phyloP scores from a whole-genome alignment of 35 echinoderm and acorn worm species.

The Acanthaster planci region DNA sequence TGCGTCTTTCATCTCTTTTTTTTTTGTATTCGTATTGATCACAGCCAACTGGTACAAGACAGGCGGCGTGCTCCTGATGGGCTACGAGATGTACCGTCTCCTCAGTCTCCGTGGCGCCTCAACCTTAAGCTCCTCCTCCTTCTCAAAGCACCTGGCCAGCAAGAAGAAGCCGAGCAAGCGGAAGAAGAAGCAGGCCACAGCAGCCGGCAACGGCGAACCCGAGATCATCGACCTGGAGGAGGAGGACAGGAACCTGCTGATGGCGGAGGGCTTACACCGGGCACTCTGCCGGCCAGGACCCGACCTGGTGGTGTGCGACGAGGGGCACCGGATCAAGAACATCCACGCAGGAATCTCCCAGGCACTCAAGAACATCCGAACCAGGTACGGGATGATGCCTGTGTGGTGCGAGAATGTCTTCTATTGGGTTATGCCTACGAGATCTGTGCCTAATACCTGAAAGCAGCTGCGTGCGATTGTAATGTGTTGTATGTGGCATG shows the following conservation, averaged over 20 bases:
- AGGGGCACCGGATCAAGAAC: constrained; percentile 98
- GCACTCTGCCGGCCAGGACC: constrained; percentile 85
- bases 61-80: constrained; percentile 93
- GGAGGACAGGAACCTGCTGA: constrained; percentile 61
- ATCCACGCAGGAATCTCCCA: constrained; percentile 95
- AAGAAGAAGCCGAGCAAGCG: constrained; percentile 42
- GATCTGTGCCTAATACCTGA: no score
- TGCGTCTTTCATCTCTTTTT: no score
- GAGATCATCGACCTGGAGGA: constrained; percentile 87
- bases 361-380: constrained; percentile 89
- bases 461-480: no score
- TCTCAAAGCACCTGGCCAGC: constrained; percentile 32
- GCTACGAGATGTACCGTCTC: constrained; percentile 97
- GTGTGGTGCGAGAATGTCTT: background rate
- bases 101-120: constrained; percentile 52
- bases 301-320: constrained; percentile 94
- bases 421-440: no score
- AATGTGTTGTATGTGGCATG: no score
- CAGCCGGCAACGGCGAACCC: background rate
- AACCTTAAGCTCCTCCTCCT: background rate
- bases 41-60: constrained; percentile 76
- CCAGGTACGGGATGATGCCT: constrained; percentile 56
- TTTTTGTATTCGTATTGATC: constrained; percentile 14
- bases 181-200: constrained; percentile 53
- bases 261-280: constrained; percentile 16